A percentile compares a stretch with the other conserved stretches of the same genome.
Conservation (phyloP, 2,888 invertebrate species). For the Neoascia interrupta region DNA sequence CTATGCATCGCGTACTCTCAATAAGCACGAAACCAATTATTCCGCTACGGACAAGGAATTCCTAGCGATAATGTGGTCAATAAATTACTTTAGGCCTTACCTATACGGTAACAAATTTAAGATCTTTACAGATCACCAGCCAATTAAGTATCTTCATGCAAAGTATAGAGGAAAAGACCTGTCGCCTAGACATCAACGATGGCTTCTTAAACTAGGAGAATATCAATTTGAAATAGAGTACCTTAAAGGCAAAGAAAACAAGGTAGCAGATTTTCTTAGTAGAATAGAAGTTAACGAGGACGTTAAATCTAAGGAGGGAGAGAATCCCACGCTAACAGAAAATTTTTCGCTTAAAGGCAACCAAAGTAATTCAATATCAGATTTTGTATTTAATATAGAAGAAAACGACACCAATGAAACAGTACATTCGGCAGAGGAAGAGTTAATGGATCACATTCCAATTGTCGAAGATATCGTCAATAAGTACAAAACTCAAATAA, state of each 20-base stretch:
- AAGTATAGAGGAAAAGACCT: slow-evolving; percentile 8
- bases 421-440: slow-evolving; percentile 2
- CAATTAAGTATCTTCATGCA: neutral
- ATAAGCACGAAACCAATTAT: neutral
- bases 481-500: slow-evolving; percentile 11
- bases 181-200: slow-evolving; percentile 24
- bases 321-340: neutral
- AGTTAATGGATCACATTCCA: neutral
- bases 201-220: slow-evolving; percentile 47
- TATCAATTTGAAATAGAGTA: slow-evolving; percentile 51
- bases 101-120: slow-evolving; percentile 1
- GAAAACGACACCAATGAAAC: neutral
- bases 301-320: slow-evolving; percentile 4
- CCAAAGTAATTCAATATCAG: slow-evolving; percentile 2
- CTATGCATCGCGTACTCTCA: neutral
- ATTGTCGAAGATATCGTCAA: slow-evolving; percentile 1
- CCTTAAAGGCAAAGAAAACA: slow-evolving; percentile 47
- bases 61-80: no score
- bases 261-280: slow-evolving; percentile 37
- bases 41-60: neutral
- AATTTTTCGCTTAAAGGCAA: slow-evolving; percentile 3
- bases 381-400: slow-evolving; percentile 4
- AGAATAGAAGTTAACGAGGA: slow-evolving; percentile 8
- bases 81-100: no score
- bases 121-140: slow-evolving; percentile 6